phyloP scores from a whole-genome alignment of 2,797 vertebrate species.

The Periparus ater region DNA sequence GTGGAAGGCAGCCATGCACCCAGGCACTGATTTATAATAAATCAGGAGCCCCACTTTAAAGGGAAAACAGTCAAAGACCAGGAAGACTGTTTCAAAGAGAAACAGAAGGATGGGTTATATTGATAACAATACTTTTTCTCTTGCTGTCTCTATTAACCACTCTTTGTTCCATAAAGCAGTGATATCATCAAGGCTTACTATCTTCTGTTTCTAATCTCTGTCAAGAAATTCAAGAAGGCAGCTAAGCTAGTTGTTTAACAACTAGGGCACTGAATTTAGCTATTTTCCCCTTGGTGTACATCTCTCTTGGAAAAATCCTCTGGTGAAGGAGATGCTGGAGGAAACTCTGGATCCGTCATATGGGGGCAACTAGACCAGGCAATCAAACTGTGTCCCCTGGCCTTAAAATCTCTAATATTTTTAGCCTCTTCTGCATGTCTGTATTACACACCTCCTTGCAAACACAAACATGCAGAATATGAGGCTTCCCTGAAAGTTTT shows the following conservation, averaged over 20 bases:
- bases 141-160: neutral
- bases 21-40: neutral
- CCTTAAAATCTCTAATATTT: neutral
- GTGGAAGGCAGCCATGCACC: neutral
- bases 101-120: neutral
- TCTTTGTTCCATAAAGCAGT: neutral
- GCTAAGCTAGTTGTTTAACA: neutral
- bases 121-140: neutral
- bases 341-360: neutral
- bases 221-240: neutral
- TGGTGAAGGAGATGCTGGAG: neutral
- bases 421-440: neutral
- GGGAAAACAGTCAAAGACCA: neutral
- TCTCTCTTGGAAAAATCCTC: neutral
- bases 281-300: neutral
- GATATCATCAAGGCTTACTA: neutral
- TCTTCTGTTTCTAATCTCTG: neutral
- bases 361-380: neutral
- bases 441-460: neutral
- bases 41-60: neutral
- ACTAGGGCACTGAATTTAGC: neutral
- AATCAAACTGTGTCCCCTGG: neutral
- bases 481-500: conserved; percentile 37
- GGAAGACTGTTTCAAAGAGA: neutral
- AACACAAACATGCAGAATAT: neutral